Evolutionary conservation across 2,113 vertebrate genomes (phyloP).

Genomic region (Eidolon helvum): DNA sequence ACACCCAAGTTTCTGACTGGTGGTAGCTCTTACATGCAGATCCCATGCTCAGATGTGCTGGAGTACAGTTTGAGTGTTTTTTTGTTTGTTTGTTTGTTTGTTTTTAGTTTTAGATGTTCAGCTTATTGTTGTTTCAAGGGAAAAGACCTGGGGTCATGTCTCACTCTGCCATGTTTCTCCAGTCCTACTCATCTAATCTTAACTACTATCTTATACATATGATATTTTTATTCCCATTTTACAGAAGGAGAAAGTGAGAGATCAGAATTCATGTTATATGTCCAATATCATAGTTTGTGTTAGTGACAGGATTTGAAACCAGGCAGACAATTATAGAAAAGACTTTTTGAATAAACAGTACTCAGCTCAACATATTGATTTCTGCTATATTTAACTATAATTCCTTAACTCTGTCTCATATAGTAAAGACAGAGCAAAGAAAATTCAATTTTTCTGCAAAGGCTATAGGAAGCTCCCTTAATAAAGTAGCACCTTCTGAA

Average conservation of each 20-base stretch:
- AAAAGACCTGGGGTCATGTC: no score
- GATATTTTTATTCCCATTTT: neutral
- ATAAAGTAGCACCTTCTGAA: neutral
- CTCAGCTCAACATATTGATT: neutral
- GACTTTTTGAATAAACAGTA: neutral
- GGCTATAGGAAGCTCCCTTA: neutral
- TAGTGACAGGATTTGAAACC: neutral
- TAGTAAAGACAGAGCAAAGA: neutral
- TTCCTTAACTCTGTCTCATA: neutral
- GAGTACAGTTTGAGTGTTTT: no score
- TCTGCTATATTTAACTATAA: neutral
- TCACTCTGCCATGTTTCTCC: no score
- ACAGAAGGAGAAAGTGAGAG: neutral
- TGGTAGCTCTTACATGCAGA: no score
- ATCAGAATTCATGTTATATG: neutral
- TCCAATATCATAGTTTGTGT: neutral
- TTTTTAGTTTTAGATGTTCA: no score
- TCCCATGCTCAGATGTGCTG: no score
- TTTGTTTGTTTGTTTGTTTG: no score
- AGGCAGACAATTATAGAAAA: rapidly evolving
- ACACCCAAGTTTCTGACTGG: no score
- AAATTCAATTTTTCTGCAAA: neutral
- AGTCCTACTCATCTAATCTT: neutral
- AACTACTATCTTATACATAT: neutral
- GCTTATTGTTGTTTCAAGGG: no score